Evolutionary conservation across 1,140 invertebrate genomes (phyloP).

Genomic region (Batillaria attramentaria): DNA sequence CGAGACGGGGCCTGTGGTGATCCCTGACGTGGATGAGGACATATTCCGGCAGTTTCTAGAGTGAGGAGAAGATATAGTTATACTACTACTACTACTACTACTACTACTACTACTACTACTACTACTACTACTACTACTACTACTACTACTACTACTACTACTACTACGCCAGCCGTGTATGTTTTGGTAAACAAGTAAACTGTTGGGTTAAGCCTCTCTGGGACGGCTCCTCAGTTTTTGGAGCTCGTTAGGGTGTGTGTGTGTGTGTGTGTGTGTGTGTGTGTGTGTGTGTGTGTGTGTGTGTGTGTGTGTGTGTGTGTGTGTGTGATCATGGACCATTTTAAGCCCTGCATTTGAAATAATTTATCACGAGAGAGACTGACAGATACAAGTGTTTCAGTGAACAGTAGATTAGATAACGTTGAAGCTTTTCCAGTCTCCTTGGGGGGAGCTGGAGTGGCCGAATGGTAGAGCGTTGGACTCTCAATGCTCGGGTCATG

Average conservation of each 20-base stretch:
- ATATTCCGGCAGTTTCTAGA: slow-evolving; percentile 51
- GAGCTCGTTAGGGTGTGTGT: not conserved
- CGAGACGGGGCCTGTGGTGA: slow-evolving; percentile 39
- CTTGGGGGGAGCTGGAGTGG: too few relatives aligned
- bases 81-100: too few relatives aligned
- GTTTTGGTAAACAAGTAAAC: not conserved
- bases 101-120: not conserved
- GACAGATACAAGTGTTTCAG: too few relatives aligned
- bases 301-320: slow-evolving; percentile 13
- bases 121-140: not conserved
- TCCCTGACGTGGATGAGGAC: slow-evolving; percentile 53
- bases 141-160: not conserved
- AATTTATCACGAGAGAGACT: too few relatives aligned
- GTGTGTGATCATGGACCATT: too few relatives aligned
- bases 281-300: slow-evolving; percentile 22
- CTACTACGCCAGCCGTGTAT: not conserved
- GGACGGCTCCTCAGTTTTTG: too few relatives aligned
- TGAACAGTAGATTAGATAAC: too few relatives aligned
- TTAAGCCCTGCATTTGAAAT: too few relatives aligned
- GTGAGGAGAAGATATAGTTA: slow-evolving; percentile 40
- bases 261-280: slow-evolving; percentile 23
- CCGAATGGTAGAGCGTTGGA: too few relatives aligned
- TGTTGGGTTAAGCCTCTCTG: too few relatives aligned
- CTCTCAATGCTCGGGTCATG: too few relatives aligned
- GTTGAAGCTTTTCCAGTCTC: too few relatives aligned